A percentile compares a stretch with the other conserved stretches of the same genome.
Conservation (phyloP, 2,888 invertebrate species). For the Napeogenes sylphis region DNA sequence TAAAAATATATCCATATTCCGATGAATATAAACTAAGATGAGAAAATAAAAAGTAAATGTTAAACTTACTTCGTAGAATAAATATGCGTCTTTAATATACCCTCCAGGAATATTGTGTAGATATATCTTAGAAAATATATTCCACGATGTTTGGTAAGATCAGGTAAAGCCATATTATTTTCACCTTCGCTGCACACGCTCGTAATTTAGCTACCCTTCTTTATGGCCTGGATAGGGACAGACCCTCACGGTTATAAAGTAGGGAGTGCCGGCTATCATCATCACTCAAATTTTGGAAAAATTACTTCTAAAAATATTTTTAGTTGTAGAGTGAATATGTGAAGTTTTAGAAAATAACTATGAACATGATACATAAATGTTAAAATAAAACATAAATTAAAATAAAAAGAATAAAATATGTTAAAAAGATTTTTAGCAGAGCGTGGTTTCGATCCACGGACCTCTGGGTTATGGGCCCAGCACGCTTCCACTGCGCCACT, state of each 20-base stretch:
- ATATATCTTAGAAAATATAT: not conserved
- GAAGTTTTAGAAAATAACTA: no score
- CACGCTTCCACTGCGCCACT: conserved; percentile 91
- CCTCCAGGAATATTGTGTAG: not conserved
- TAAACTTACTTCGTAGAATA: no score
- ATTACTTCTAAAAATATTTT: not conserved
- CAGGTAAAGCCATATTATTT: conserved; percentile 36
- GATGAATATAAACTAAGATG: no score
- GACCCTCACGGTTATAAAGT: conserved; percentile 54
- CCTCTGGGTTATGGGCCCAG: conserved; percentile 94
- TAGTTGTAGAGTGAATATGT: not conserved
- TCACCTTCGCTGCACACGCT: conserved; percentile 45
- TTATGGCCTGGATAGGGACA: conserved; percentile 44
- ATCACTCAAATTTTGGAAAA: conserved; percentile 43
- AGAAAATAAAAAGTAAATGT: no score
- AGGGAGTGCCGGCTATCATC: conserved; percentile 66
- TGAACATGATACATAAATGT: no score
- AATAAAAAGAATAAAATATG: not conserved
- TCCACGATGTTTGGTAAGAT: conserved; percentile 6
- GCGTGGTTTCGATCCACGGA: conserved; percentile 95
- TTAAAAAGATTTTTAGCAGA: conserved; percentile 77
- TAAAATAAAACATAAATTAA: conserved; percentile 3
- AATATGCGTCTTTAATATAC: no score
- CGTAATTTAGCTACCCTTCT: conserved; percentile 47
- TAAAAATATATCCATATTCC: no score